Evolutionary conservation across 2,888 invertebrate genomes (phyloP).

Genomic region (Leptopilina syphax): DNA sequence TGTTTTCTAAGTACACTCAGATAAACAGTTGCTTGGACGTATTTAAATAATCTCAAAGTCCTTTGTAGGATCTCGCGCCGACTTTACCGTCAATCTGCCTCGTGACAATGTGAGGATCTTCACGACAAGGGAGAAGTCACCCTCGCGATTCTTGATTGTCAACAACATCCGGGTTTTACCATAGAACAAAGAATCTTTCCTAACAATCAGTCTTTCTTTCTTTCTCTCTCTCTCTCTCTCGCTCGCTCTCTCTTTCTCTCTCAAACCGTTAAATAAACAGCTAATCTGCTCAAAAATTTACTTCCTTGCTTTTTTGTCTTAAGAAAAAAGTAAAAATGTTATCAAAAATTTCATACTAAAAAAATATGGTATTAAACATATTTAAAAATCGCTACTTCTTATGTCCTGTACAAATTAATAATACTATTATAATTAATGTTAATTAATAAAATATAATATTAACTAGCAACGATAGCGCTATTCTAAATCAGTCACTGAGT

Average conservation of each 20-base stretch:
- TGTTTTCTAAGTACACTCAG: slow-evolving; percentile 24
- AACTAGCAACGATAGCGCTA: too few relatives aligned
- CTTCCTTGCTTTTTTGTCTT: background rate
- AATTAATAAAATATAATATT: too few relatives aligned
- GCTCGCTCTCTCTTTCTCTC: background rate
- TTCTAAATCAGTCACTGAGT: too few relatives aligned
- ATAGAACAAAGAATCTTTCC: slow-evolving; percentile 15
- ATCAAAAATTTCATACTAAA: too few relatives aligned
- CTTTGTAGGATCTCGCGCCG: slow-evolving; percentile 54
- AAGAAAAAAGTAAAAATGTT: too few relatives aligned
- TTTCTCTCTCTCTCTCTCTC: too few relatives aligned
- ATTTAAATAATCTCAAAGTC: slow-evolving; percentile 53
- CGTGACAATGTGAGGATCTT: slow-evolving; percentile 49
- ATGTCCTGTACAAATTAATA: too few relatives aligned
- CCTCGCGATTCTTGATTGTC: slow-evolving; percentile 39
- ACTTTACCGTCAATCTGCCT: slow-evolving; percentile 52
- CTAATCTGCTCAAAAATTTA: background rate
- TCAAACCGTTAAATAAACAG: slow-evolving; percentile 15
- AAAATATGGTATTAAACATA: too few relatives aligned
- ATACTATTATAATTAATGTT: too few relatives aligned
- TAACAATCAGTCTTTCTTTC: background rate
- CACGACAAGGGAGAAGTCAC: slow-evolving; percentile 39
- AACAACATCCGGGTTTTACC: slow-evolving; percentile 49
- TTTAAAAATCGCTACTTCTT: too few relatives aligned
- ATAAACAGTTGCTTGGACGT: slow-evolving; percentile 40